Conservation (phyloP, 2,888 invertebrate species). For the Marasmarcha lunaedactyla region DNA sequence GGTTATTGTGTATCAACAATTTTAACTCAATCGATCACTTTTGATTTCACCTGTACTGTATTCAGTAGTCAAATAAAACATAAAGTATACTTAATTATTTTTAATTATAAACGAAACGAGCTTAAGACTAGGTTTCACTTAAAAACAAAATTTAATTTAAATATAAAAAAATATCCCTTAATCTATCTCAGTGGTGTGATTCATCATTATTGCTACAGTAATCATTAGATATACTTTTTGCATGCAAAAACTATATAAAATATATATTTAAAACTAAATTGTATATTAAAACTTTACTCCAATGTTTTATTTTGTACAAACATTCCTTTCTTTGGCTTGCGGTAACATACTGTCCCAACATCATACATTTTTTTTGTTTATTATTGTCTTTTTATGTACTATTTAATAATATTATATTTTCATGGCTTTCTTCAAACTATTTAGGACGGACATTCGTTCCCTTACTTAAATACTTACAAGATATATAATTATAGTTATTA, state of each 20-base stretch:
- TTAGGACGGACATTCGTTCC: constrained; percentile 37
- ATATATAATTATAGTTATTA: constrained; percentile 7
- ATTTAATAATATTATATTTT: constrained; percentile 18
- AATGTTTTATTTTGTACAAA: constrained; percentile 38
- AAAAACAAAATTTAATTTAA: constrained; percentile 27
- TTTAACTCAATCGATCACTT: too few relatives aligned
- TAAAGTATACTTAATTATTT: constrained; percentile 16
- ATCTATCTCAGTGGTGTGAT: constrained; percentile 17
- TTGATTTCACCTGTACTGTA: too few relatives aligned
- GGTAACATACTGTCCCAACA: constrained; percentile 25
- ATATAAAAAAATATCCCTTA: constrained; percentile 38
- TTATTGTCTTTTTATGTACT: constrained; percentile 3
- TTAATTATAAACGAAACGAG: constrained; percentile 48
- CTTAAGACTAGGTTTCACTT: constrained; percentile 53
- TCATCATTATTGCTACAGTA: constrained; percentile 10
- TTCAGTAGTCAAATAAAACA: too few relatives aligned
- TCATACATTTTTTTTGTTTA: constrained; percentile 19
- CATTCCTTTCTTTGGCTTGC: constrained; percentile 53
- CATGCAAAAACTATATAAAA: constrained; percentile 42
- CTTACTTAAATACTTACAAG: constrained; percentile 16
- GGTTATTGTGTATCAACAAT: too few relatives aligned
- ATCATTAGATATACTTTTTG: constrained; percentile 27
- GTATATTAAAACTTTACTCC: constrained; percentile 17
- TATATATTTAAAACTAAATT: constrained; percentile 22
- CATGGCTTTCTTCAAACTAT: constrained; percentile 30